A percentile compares a stretch with the other conserved stretches of the same genome.
These are phyloP conservation scores for Geodia barretti DNA, from an alignment of 37 sponge, comb jelly and placozoan species.

Conservation along the genomic window DNA sequence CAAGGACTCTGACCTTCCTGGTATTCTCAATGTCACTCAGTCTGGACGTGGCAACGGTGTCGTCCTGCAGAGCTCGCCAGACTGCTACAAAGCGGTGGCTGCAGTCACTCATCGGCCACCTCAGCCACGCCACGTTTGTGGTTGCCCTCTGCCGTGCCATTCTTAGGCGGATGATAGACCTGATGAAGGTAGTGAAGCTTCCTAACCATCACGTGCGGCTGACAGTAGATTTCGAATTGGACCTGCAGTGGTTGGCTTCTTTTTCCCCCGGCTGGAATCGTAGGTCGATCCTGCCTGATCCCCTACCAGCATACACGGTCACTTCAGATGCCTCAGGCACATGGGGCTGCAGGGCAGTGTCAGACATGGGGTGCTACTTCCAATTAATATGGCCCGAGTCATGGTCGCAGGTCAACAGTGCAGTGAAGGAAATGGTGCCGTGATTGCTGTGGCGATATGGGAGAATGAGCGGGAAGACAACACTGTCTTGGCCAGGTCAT, in stretches of 20 bases:
- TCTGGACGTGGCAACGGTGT: too few relatives aligned
- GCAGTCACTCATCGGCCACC: not conserved
- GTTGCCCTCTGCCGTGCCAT: not conserved
- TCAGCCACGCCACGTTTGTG: not conserved
- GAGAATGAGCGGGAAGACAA: constrained; percentile 2
- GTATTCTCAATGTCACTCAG: not conserved
- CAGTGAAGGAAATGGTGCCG: constrained; percentile 24
- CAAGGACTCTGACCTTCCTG: constrained; percentile 9
- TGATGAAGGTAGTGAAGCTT: not conserved
- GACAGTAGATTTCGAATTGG: not conserved
- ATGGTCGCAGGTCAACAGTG: not conserved
- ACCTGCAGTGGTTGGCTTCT: constrained; percentile 25
- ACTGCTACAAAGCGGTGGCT: not conserved
- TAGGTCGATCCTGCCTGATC: not conserved
- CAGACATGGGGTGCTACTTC: constrained; percentile 1
- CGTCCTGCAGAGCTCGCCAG: not conserved
- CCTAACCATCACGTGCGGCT: constrained; percentile 12
- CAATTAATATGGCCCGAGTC: constrained; percentile 4
- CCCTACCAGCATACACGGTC: not conserved
- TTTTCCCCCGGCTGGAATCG: constrained; percentile 26
- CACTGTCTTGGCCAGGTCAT: not conserved
- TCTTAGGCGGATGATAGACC: not conserved
- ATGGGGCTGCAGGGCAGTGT: constrained; percentile 22
- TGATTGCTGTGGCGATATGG: constrained; percentile 22
- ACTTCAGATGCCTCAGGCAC: constrained; percentile 31